Evolutionary conservation across 2,888 invertebrate species (phyloP).

Genomic region (Agrochola lota): DNA sequence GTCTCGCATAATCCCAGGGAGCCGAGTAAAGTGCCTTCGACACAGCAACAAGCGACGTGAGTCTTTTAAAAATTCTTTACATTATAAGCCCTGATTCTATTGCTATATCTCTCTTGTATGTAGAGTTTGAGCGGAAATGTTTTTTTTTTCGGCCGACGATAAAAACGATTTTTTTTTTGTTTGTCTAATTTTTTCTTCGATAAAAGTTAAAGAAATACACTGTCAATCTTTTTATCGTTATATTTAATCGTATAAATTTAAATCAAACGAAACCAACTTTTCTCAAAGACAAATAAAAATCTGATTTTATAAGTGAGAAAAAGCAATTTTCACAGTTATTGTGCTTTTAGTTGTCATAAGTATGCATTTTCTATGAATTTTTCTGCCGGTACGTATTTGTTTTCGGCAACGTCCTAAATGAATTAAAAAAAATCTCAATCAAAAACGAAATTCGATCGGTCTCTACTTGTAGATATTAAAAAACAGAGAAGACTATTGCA

Average conservation of each 20-base stretch:
- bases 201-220: background rate
- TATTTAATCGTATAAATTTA: background rate
- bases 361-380: background rate
- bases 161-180: too few species aligned
- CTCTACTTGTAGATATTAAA: background rate
- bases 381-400: too few species aligned
- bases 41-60: conserved; percentile 81
- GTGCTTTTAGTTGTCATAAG: background rate
- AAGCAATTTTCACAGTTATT: background rate
- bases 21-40: conserved; percentile 82
- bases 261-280: background rate
- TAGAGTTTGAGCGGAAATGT: background rate
- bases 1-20: conserved; percentile 83
- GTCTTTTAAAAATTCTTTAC: conserved; percentile 58
- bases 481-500: background rate
- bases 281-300: background rate
- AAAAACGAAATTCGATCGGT: background rate
- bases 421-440: background rate
- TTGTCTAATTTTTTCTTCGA: background rate
- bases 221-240: background rate
- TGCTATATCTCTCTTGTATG: background rate
- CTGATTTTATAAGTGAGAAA: background rate
- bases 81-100: background rate
- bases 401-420: background rate
- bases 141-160: background rate